A percentile compares a stretch with the other conserved stretches of the same genome.
phyloP scores from a whole-genome alignment of 2,888 invertebrate genomes.

The Tiliacea aurago region DNA sequence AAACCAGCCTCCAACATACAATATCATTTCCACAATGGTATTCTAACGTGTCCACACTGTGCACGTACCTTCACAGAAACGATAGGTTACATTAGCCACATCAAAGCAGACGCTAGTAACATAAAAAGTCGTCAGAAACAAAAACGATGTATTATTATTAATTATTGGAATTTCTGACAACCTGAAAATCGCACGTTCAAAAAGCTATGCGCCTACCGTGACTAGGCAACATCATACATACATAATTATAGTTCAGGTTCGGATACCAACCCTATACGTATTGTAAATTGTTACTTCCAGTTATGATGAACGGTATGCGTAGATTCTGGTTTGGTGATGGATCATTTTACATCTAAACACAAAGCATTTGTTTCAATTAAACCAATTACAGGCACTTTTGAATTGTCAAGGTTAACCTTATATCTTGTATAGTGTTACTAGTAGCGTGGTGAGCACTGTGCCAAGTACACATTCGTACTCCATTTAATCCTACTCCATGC shows the following conservation, averaged over 20 bases:
- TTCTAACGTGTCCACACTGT: background rate
- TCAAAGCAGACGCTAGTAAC: too few species aligned
- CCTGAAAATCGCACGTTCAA: background rate
- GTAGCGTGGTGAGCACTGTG: background rate
- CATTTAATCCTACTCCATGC: slow-evolving; percentile 34
- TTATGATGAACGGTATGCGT: background rate
- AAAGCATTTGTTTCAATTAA: too few species aligned
- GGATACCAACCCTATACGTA: background rate
- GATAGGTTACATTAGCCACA: too few species aligned
- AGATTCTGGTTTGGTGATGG: background rate
- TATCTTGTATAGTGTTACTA: background rate
- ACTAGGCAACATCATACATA: background rate
- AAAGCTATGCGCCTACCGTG: too few species aligned
- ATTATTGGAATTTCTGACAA: background rate
- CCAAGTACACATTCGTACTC: slow-evolving; percentile 5
- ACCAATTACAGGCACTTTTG: too few species aligned
- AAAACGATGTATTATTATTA: too few species aligned
- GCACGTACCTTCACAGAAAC: too few species aligned
- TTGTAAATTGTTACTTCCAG: background rate
- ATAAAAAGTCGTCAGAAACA: too few species aligned
- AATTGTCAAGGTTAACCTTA: background rate
- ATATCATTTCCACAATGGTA: too few species aligned
- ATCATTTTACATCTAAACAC: background rate
- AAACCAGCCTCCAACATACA: too few species aligned
- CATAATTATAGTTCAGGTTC: background rate